Conservation (phyloP, 2,888 invertebrate species). For the Hypselothyrea guttata region DNA sequence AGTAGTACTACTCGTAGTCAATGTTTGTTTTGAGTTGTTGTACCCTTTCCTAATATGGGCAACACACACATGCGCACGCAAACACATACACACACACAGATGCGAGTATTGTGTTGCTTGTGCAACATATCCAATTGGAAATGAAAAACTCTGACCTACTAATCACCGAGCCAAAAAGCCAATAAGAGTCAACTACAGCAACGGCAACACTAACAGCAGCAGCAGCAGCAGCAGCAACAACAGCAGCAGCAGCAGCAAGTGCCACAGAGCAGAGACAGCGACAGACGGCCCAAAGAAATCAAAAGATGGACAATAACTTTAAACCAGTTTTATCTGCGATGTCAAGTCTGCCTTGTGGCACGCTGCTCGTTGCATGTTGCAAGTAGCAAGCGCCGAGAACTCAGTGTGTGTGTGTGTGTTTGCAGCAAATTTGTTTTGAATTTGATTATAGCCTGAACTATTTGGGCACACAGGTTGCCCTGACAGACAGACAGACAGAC, state of each 20-base stretch:
- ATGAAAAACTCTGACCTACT: constrained; percentile 77
- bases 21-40: constrained; percentile 56
- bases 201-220: constrained; percentile 23
- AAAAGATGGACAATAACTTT: constrained; percentile 78
- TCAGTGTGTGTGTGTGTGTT: constrained; percentile 18
- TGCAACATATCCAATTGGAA: constrained; percentile 77
- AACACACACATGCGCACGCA: constrained; percentile 46
- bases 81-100: constrained; percentile 32
- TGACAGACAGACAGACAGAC: constrained; percentile 8
- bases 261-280: constrained; percentile 58
- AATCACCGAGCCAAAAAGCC: constrained; percentile 77
- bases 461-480: constrained; percentile 60
- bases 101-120: constrained; percentile 54
- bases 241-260: constrained; percentile 51
- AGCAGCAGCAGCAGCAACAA: constrained; percentile 47
- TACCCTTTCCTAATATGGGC: constrained; percentile 76
- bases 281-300: constrained; percentile 65
- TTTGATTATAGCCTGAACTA: constrained; percentile 63
- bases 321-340: constrained; percentile 62
- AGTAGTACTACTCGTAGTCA: constrained; percentile 43
- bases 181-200: constrained; percentile 67
- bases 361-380: constrained; percentile 28
- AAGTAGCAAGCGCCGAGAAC: constrained; percentile 41
- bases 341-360: constrained; percentile 63
- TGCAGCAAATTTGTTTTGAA: constrained; percentile 75